phyloP scores from a whole-genome alignment of 1,140 invertebrate genomes.

The Linepithema humile region DNA sequence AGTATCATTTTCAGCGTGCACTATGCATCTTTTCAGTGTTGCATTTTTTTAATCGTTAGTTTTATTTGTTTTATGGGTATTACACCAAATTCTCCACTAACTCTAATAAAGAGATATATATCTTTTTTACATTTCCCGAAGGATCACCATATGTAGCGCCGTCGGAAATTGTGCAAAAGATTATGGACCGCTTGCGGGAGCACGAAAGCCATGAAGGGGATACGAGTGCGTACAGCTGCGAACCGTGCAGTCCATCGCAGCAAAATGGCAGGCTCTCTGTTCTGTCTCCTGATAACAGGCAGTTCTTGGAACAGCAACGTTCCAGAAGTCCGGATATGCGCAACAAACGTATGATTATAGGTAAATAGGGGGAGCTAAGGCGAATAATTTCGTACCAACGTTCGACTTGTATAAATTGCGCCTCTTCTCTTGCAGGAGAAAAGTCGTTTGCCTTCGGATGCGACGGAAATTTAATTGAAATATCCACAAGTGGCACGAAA shows the following conservation, averaged over 20 bases:
- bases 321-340: constrained; percentile 83
- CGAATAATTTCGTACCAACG: neutral
- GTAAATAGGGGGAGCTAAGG: constrained; percentile 64
- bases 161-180: constrained; percentile 86
- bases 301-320: constrained; percentile 84
- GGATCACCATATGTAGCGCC: constrained; percentile 85
- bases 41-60: too few species aligned
- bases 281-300: constrained; percentile 85
- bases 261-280: constrained; percentile 79
- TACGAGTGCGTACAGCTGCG: constrained; percentile 66
- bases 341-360: constrained; percentile 83
- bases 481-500: constrained; percentile 65
- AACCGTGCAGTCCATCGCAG: constrained; percentile 64
- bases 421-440: constrained; percentile 79
- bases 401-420: neutral
- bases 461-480: constrained; percentile 85
- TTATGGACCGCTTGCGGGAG: constrained; percentile 86
- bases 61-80: neutral
- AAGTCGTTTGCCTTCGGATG: constrained; percentile 84
- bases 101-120: neutral
- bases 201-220: constrained; percentile 83
- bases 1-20: neutral
- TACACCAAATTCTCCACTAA: neutral
- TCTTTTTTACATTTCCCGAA: constrained; percentile 64
- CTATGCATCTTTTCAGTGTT: neutral